Evolutionary conservation across 2,888 invertebrate genomes (phyloP), one percentile per base, ranked within the genome.

Genomic region (Volucella zonaria): DNA sequence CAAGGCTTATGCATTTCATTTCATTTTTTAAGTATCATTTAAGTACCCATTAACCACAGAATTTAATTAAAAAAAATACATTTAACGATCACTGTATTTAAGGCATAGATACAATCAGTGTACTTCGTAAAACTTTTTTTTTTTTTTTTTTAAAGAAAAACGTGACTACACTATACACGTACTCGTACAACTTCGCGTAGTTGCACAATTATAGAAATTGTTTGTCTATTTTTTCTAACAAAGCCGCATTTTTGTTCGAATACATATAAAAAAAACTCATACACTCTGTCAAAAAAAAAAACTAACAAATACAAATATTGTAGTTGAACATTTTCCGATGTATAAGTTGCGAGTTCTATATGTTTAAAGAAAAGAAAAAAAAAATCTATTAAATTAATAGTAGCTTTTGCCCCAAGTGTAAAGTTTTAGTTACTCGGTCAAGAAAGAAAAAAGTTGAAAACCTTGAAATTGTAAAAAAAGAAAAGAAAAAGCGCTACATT

Each of bases 191-290:
- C 64, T 64, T 59, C 68, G 62, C 67, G 56, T 68, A 78, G 70
- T 82, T 78, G 73, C 78, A 82, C 71, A 82, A 75, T 77, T 47
- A 82, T 12, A 42, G 68, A 9, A n/a, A 76, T 23, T 61, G 64
- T 76, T 71, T 40, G 31, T 61, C 31, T 10, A n/a, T 18, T 15
- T 42, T 59, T 62, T 52, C 52, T 31, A 14, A 79, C 66, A 59
- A 74, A 71, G 62, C 80, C 78, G 82, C 80, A 80, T 81, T 86
- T 87, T 86, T 86, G 78, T 83, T 76, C 78, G 70, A 86, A 62
- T 81, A 71, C 23, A 58, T 49, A 59, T 14, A 82, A 42, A 45
- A n/a, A 51, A 66, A 9, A 18, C 61, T 76, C 18, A 54, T 49
- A 62, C 70, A 67, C 45, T 59, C 14, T 40, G 38, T 15, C 2